These are phyloP conservation scores for Tinea pellionella DNA, from an alignment of 2,888 invertebrate genomes.

Conservation along the genomic window DNA sequence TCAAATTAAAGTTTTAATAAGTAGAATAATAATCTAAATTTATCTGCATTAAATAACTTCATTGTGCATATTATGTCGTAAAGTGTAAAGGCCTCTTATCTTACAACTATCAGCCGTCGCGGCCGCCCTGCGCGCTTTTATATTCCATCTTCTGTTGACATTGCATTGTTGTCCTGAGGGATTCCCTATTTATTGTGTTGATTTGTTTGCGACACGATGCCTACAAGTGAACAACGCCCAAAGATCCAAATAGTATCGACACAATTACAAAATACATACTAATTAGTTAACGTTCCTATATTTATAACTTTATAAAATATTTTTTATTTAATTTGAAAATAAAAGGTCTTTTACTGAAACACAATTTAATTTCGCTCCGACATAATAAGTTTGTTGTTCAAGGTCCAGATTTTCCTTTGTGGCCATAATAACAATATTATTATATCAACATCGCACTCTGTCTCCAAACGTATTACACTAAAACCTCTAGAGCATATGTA, in stretches of 20 bases:
- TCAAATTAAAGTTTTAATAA: too few species aligned
- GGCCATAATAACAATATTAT: neutral
- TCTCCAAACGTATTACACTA: neutral
- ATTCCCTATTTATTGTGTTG: conserved; percentile 53
- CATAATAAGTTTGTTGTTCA: neutral
- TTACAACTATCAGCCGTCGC: conserved; percentile 17
- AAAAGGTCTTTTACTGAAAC: neutral
- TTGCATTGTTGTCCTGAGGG: conserved; percentile 54
- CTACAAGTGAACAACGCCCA: conserved; percentile 24
- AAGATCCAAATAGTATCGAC: conserved; percentile 27
- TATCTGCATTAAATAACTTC: too few species aligned
- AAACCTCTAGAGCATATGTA: conserved; percentile 21
- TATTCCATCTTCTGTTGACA: conserved; percentile 61
- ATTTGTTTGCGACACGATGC: conserved; percentile 49
- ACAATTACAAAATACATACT: conserved; percentile 50
- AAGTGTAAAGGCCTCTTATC: conserved; percentile 24
- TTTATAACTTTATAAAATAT: neutral
- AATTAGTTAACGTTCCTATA: conserved; percentile 14
- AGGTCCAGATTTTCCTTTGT: neutral
- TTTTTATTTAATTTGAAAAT: neutral
- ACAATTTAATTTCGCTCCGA: neutral
- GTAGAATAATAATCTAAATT: too few species aligned
- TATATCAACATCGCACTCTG: neutral
- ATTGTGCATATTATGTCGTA: conserved; percentile 24
- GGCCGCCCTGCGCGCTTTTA: conserved; percentile 45